A percentile compares a stretch with the other conserved stretches of the same genome.
These are phyloP conservation scores for Perca schrenkii DNA, from an alignment of 2,113 vertebrate species.

Conservation along the genomic window DNA sequence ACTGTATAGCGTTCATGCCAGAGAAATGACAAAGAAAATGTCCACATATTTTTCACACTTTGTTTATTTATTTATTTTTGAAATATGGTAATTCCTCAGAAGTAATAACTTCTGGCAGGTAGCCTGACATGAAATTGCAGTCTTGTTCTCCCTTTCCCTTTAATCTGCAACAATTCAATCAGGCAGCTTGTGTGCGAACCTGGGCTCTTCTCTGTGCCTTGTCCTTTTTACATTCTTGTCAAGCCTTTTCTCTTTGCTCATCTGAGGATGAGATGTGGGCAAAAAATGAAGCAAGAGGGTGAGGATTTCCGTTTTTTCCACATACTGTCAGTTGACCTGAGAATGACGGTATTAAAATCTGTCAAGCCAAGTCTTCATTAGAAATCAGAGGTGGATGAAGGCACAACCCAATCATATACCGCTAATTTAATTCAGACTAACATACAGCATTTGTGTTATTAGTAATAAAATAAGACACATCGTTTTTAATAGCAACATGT, in stretches of 20 bases:
- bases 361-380: not conserved
- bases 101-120: constrained; percentile 36
- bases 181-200: constrained; percentile 10
- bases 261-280: constrained; percentile 4
- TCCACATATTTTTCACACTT: not conserved
- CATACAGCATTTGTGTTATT: not conserved
- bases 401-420: not conserved
- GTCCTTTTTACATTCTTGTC: constrained; percentile 42
- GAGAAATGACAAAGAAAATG: not conserved
- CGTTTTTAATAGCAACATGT: not conserved
- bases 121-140: constrained; percentile 34
- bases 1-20: not conserved
- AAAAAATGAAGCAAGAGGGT: not conserved
- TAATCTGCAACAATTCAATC: constrained; percentile 55
- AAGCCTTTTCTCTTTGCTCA: constrained; percentile 6
- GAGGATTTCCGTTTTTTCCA: constrained; percentile 9
- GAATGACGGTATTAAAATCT: constrained; percentile 1
- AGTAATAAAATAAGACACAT: not conserved
- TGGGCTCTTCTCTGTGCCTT: constrained; percentile 9
- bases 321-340: constrained; percentile 18
- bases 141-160: constrained; percentile 25
- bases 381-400: not conserved
- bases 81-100: constrained; percentile 19
- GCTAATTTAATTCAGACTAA: constrained; percentile 2
- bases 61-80: not conserved